These are phyloP conservation scores for Orientallactaga bullata DNA, from an alignment of 2,113 vertebrate species.

Conservation along the genomic window DNA sequence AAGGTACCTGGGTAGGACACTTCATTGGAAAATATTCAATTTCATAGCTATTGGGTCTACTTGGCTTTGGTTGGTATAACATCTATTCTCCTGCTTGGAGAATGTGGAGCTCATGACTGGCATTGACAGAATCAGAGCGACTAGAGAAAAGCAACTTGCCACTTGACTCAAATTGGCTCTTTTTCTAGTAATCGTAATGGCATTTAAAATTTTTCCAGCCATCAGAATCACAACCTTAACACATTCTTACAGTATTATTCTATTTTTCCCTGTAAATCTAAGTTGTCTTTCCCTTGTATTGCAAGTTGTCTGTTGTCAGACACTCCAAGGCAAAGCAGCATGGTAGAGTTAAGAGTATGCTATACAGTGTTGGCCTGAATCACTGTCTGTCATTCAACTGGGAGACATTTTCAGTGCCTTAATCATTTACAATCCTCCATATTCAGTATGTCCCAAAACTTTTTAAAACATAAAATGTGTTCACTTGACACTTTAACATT, in stretches of 20 bases:
- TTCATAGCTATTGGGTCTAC: background rate
- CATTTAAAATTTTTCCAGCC: background rate
- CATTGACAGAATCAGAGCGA: background rate
- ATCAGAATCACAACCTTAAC: conserved; percentile 18
- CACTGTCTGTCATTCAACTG: background rate
- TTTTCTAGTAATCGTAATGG: background rate
- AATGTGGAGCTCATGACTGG: background rate
- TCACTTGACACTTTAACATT: background rate
- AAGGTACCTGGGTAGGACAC: background rate
- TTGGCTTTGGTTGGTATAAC: background rate
- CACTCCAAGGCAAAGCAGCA: background rate
- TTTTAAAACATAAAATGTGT: background rate
- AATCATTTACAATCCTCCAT: background rate
- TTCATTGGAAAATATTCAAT: background rate
- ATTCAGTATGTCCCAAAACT: background rate
- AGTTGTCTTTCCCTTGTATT: background rate
- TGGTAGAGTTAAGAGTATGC: background rate
- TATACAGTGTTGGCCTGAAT: background rate
- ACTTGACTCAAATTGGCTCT: background rate
- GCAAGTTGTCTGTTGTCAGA: background rate
- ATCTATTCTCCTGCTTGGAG: background rate
- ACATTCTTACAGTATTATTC: background rate
- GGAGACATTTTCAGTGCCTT: background rate
- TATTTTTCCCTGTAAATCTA: conserved; percentile 1
- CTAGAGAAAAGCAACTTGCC: background rate